These are phyloP conservation scores for Notolepis coatsorum DNA, from an alignment of 2,797 vertebrate species.

Conservation along the genomic window DNA sequence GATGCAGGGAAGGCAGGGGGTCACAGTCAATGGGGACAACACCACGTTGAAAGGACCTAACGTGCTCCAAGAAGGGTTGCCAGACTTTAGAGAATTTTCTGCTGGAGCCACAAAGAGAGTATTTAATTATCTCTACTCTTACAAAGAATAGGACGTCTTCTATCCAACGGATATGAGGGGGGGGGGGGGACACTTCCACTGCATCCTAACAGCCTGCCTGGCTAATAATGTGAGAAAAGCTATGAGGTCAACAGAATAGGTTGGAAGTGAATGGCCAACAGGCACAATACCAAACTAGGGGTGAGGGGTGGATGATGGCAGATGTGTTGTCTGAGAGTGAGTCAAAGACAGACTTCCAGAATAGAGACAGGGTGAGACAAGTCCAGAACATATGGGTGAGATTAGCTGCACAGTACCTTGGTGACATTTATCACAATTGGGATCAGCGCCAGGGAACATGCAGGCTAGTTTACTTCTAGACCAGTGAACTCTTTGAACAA, in stretches of 20 bases:
- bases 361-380: too few species aligned
- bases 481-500: conserved; percentile 10
- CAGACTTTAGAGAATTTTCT: background rate
- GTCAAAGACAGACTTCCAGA: too few species aligned
- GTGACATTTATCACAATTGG: conserved; percentile 1
- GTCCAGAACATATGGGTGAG: too few species aligned
- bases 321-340: too few species aligned
- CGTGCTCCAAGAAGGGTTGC: background rate
- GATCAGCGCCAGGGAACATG: background rate
- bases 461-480: conserved; percentile 6
- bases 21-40: background rate
- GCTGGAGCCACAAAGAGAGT: background rate
- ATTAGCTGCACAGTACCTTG: too few species aligned
- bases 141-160: background rate
- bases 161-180: background rate
- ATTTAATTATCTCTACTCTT: background rate
- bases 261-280: too few species aligned
- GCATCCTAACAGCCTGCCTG: background rate
- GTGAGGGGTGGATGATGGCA: too few species aligned
- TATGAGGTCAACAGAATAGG: too few species aligned
- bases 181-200: too few species aligned
- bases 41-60: background rate
- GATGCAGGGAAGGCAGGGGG: background rate
- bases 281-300: too few species aligned
- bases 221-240: too few species aligned